phyloP scores from a whole-genome alignment of 2,113 vertebrate species.

The Chiloscyllium plagiosum region DNA sequence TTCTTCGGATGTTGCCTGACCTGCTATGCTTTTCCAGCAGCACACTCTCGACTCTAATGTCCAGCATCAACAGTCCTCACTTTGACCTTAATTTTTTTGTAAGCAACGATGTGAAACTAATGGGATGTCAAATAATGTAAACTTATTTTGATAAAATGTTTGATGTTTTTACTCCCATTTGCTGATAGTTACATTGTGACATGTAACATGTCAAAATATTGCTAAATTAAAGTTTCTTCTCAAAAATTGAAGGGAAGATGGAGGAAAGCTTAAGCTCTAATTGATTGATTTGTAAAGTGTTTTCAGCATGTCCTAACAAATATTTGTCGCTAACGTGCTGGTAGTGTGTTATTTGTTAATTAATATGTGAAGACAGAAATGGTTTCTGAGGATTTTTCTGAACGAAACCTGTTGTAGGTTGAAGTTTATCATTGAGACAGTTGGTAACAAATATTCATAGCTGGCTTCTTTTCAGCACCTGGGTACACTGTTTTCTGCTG shows the following conservation, averaged over 20 bases:
- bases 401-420: neutral
- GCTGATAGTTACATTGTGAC: neutral
- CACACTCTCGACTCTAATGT: too few relatives aligned
- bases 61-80: too few relatives aligned
- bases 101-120: neutral
- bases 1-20: too few relatives aligned
- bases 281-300: neutral
- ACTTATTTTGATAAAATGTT: neutral
- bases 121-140: neutral
- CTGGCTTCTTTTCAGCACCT: slow-evolving; percentile 4
- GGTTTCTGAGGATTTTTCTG: neutral
- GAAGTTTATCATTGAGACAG: neutral
- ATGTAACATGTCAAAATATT: neutral
- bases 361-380: neutral
- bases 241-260: neutral
- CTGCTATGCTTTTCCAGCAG: too few relatives aligned
- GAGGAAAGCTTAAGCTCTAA: neutral
- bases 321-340: neutral
- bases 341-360: neutral
- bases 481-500: neutral
- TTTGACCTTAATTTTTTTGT: neutral
- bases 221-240: neutral
- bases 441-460: neutral
- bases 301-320: neutral
- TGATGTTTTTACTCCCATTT: neutral